These are phyloP conservation scores for Ochotona princeps DNA, from an alignment of 2,113 vertebrate genomes.

Conservation along the genomic window DNA sequence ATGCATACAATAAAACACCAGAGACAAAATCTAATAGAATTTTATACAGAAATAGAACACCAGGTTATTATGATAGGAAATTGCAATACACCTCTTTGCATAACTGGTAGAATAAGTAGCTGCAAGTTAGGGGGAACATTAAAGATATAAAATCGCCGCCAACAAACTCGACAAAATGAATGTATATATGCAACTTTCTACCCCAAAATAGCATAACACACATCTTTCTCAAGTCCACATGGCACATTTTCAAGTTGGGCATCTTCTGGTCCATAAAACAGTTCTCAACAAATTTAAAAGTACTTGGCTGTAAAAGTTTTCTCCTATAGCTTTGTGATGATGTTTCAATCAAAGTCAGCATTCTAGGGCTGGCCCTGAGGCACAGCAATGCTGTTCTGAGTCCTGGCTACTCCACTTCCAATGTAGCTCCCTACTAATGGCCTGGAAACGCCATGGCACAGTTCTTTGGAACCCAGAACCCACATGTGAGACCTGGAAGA, in stretches of 20 bases:
- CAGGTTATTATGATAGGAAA: neutral
- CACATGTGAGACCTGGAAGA: too few relatives aligned
- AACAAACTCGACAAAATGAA: neutral
- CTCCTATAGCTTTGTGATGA: neutral
- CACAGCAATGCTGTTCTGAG: too few relatives aligned
- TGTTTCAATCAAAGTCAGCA: neutral
- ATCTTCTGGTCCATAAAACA: neutral
- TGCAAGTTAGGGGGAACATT: neutral
- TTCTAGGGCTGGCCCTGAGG: too few relatives aligned
- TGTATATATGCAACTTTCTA: neutral
- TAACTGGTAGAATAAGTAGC: neutral
- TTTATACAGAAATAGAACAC: neutral
- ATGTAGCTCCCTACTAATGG: too few relatives aligned
- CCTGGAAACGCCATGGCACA: too few relatives aligned
- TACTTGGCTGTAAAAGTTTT: neutral
- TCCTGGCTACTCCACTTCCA: too few relatives aligned
- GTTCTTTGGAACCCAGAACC: too few relatives aligned
- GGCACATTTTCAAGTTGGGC: neutral
- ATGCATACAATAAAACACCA: neutral
- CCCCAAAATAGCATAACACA: neutral
- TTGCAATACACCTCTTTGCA: neutral
- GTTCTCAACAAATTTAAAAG: neutral
- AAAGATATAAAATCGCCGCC: neutral
- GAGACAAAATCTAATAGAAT: neutral
- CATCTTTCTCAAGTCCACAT: neutral